Evolutionary conservation across 1,140 invertebrate species (phyloP).

Genomic region (Brachionus calyciflorus): DNA sequence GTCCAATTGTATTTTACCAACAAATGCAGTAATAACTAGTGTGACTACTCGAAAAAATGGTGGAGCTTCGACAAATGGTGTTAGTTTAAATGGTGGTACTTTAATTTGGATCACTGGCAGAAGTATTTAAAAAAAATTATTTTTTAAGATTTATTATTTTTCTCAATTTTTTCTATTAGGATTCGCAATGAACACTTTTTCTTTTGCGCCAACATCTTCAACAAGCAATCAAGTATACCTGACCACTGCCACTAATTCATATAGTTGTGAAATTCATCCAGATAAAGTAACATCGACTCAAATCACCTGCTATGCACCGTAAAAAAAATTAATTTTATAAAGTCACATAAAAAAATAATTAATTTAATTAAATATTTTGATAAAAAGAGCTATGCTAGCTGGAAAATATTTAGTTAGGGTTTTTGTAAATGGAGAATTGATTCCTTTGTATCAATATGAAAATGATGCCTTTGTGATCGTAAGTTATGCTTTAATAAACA

Average conservation of each 20-base stretch:
- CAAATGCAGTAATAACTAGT: neutral
- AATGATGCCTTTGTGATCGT: neutral
- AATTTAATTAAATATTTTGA: neutral
- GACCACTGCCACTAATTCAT: neutral
- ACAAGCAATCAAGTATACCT: slow-evolving; percentile 14
- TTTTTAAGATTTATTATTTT: neutral
- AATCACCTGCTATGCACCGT: slow-evolving; percentile 32
- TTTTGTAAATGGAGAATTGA: slow-evolving; percentile 15
- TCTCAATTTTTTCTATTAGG: too few species aligned
- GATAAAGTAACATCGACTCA: slow-evolving; percentile 38
- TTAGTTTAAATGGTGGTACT: slow-evolving; percentile 30
- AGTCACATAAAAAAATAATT: neutral
- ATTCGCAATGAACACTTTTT: slow-evolving; percentile 10
- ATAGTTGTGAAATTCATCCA: slow-evolving; percentile 19
- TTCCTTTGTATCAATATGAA: slow-evolving; percentile 37
- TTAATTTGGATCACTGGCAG: neutral
- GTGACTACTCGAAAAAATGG: slow-evolving; percentile 16
- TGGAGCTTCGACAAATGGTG: neutral
- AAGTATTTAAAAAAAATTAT: neutral
- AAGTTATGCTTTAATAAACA: neutral
- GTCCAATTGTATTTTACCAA: slow-evolving; percentile 14
- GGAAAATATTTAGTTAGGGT: slow-evolving; percentile 13
- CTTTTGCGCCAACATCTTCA: neutral
- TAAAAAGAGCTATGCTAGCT: slow-evolving; percentile 7
- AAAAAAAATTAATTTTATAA: neutral